Percentiles rank a stretch among this genome's conserved stretches.
phyloP scores from a whole-genome alignment of 1,140 invertebrate genomes.

The Piezodorus guildinii region DNA sequence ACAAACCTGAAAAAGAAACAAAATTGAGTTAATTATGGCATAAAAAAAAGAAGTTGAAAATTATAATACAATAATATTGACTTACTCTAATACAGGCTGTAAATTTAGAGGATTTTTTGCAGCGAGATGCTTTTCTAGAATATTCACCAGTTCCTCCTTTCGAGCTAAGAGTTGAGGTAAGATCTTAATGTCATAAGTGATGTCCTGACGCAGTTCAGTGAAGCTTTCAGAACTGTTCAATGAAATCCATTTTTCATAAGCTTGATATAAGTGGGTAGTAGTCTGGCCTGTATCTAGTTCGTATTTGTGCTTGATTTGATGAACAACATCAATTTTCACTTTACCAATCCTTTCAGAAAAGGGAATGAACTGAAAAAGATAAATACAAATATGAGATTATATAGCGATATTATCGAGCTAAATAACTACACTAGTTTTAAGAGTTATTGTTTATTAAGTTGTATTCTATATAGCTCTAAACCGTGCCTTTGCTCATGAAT shows the following conservation, averaged over 20 bases:
- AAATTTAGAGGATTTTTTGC: slow-evolving; percentile 55
- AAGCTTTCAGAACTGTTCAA: slow-evolving; percentile 76
- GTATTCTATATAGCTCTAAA: no score
- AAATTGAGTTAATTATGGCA: no score
- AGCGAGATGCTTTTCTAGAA: slow-evolving; percentile 57
- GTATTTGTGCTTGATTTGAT: slow-evolving; percentile 60
- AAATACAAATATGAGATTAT: background rate
- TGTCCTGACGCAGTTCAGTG: slow-evolving; percentile 56
- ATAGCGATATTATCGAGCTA: no score
- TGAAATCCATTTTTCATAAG: slow-evolving; percentile 75
- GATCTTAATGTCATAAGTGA: slow-evolving; percentile 52
- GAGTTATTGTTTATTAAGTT: no score
- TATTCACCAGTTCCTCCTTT: slow-evolving; percentile 60
- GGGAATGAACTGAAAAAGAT: slow-evolving; percentile 62
- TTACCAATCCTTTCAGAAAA: slow-evolving; percentile 71
- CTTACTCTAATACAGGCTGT: slow-evolving; percentile 74
- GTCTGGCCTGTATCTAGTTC: slow-evolving; percentile 49
- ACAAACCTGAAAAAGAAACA: slow-evolving; percentile 51
- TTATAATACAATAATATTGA: slow-evolving; percentile 32
- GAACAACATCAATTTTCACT: slow-evolving; percentile 69
- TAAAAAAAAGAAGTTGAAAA: slow-evolving; percentile 54
- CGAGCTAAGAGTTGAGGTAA: slow-evolving; percentile 66
- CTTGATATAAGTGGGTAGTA: slow-evolving; percentile 57
- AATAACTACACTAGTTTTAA: no score
- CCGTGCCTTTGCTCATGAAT: no score